A percentile compares a stretch with the other conserved stretches of the same genome.
phyloP scores from a whole-genome alignment of 2,797 vertebrate genomes.

The Centroberyx gerrardi region DNA sequence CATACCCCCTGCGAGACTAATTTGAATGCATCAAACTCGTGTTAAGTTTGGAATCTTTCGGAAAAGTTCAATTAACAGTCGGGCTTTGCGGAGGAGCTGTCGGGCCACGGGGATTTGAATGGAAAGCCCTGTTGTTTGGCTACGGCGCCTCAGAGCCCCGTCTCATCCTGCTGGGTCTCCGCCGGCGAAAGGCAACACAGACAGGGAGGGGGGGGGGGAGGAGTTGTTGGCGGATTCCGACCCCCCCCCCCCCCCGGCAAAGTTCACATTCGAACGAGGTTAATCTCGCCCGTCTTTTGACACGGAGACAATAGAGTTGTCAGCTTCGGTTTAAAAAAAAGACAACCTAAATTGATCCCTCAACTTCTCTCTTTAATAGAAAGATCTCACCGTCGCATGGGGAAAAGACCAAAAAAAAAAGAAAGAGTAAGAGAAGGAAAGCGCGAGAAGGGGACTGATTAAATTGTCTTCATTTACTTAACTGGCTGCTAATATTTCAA shows the following conservation, averaged over 20 bases:
- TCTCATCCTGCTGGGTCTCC: constrained; percentile 18
- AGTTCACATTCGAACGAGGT: constrained; percentile 74
- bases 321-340: constrained; percentile 68
- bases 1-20: constrained; percentile 25
- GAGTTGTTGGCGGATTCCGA: constrained; percentile 37
- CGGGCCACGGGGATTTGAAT: background rate
- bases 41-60: constrained; percentile 17
- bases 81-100: constrained; percentile 18
- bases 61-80: constrained; percentile 40
- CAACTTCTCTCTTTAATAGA: constrained; percentile 86
- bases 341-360: constrained; percentile 82
- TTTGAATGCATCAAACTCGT: constrained; percentile 35
- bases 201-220: background rate
- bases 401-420: constrained; percentile 70
- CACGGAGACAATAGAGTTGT: constrained; percentile 79
- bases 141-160: background rate
- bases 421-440: constrained; percentile 62
- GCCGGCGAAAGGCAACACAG: constrained; percentile 10
- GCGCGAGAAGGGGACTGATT: constrained; percentile 82
- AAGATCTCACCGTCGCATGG: constrained; percentile 83
- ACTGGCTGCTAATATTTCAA: constrained; percentile 90
- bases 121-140: background rate
- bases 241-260: constrained; percentile 55
- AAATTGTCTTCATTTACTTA: constrained; percentile 91
- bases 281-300: constrained; percentile 70